phyloP scores from a whole-genome alignment of 1,140 invertebrate genomes.

The Cecropterus lyciades region DNA sequence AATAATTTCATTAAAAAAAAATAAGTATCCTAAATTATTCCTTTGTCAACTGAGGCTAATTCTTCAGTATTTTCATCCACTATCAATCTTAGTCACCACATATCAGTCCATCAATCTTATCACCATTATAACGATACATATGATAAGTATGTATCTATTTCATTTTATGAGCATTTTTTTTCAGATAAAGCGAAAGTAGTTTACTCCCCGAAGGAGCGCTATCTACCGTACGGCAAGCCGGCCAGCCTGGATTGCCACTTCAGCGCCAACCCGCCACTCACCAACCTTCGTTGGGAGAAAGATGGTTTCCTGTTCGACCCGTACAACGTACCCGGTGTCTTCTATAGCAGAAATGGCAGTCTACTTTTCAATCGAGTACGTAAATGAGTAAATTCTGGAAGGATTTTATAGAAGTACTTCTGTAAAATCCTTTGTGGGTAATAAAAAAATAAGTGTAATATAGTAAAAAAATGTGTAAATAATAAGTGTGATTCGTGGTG shows the following conservation, averaged over 20 bases:
- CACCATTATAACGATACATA: too few species aligned
- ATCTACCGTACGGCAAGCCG: conserved; percentile 94
- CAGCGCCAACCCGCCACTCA: conserved; percentile 95
- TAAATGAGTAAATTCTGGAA: too few species aligned
- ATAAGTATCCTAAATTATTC: too few species aligned
- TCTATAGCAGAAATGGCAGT: conserved; percentile 94
- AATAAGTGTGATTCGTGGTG: not conserved
- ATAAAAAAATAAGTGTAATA: too few species aligned
- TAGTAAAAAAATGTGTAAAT: too few species aligned
- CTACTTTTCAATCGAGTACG: conserved; percentile 91
- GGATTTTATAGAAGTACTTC: too few species aligned
- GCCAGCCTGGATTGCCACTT: conserved; percentile 96
- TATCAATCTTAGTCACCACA: too few species aligned
- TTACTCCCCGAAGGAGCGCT: conserved; percentile 94
- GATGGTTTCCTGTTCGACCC: conserved; percentile 96
- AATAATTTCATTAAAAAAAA: not conserved
- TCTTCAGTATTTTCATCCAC: too few species aligned
- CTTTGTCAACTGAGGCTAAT: too few species aligned
- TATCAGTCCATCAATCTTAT: too few species aligned
- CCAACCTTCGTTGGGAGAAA: conserved; percentile 97
- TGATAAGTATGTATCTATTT: too few species aligned
- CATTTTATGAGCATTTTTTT: conserved; percentile 44
- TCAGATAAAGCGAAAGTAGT: conserved; percentile 96
- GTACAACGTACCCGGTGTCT: conserved; percentile 94
- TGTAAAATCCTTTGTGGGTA: too few species aligned